These are phyloP conservation scores for Oscheius sp. DNA, from an alignment of 1,140 invertebrate genomes.

Conservation along the genomic window DNA sequence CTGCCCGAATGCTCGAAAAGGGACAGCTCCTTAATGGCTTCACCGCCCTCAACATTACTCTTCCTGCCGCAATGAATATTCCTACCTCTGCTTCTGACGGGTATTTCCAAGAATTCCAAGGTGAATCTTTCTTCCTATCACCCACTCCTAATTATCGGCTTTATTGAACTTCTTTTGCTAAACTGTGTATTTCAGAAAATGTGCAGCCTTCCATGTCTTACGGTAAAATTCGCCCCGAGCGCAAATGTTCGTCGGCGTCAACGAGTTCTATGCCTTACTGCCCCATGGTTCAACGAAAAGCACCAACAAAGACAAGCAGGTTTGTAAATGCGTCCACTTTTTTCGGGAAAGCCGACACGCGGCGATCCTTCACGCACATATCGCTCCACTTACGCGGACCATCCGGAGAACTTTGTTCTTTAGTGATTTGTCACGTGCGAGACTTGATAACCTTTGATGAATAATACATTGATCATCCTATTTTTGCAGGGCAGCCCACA, in stretches of 20 bases:
- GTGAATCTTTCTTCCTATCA: background rate
- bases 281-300: background rate
- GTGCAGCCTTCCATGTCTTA: background rate
- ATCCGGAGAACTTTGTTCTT: constrained; percentile 1
- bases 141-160: background rate
- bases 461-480: background rate
- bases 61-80: background rate
- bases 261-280: constrained; percentile 1
- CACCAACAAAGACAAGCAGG: background rate
- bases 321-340: background rate
- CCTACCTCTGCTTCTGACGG: background rate
- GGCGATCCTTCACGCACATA: background rate
- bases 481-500: constrained; percentile 58
- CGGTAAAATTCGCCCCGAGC: background rate
- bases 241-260: background rate
- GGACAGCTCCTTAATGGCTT: background rate
- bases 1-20: constrained; percentile 12
- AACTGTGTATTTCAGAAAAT: background rate
- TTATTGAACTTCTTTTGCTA: background rate
- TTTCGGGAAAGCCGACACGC: constrained; percentile 1
- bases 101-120: constrained; percentile 5
- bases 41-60: background rate
- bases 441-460: background rate
- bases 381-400: background rate
- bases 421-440: background rate